These are phyloP conservation scores for Coleophora flavipennella DNA, from an alignment of 2,888 invertebrate species.

Conservation along the genomic window DNA sequence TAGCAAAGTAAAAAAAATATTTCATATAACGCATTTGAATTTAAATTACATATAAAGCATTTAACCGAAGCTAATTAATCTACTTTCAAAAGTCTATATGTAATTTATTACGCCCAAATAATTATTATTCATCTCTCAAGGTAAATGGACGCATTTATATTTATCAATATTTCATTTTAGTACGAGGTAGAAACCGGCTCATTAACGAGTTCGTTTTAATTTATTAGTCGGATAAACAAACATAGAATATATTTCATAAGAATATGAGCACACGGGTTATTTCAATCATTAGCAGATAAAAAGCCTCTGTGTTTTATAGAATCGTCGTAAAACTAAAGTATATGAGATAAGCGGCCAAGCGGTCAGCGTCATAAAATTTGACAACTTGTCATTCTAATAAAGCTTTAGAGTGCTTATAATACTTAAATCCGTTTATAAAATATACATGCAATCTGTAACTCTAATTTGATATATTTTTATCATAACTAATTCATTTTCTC, in stretches of 20 bases:
- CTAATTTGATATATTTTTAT: too few species aligned
- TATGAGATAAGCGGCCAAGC: slow-evolving; percentile 35
- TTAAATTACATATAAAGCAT: slow-evolving; percentile 35
- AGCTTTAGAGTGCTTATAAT: slow-evolving; percentile 31
- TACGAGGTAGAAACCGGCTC: slow-evolving; percentile 48
- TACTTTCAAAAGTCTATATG: slow-evolving; percentile 52
- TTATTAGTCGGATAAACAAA: slow-evolving; percentile 48
- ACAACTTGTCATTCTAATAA: slow-evolving; percentile 50
- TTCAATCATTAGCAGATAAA: slow-evolving; percentile 58
- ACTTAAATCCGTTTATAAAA: slow-evolving; percentile 22
- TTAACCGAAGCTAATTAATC: slow-evolving; percentile 45
- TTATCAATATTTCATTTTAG: slow-evolving; percentile 58
- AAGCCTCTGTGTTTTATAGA: slow-evolving; percentile 60
- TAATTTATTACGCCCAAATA: slow-evolving; percentile 45
- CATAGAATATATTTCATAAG: slow-evolving; percentile 52
- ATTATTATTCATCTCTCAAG: slow-evolving; percentile 64
- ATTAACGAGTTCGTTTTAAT: slow-evolving; percentile 45
- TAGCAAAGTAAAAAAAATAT: slow-evolving; percentile 12
- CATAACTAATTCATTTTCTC: too few species aligned
- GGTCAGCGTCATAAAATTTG: slow-evolving; percentile 52
- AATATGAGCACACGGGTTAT: slow-evolving; percentile 52
- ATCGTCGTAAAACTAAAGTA: slow-evolving; percentile 52
- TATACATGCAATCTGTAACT: too few species aligned
- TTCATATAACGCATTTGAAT: slow-evolving; percentile 38
- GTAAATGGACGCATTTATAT: slow-evolving; percentile 56